Conservation (phyloP, 1,140 invertebrate genomes). For the Drosophila azteca region DNA sequence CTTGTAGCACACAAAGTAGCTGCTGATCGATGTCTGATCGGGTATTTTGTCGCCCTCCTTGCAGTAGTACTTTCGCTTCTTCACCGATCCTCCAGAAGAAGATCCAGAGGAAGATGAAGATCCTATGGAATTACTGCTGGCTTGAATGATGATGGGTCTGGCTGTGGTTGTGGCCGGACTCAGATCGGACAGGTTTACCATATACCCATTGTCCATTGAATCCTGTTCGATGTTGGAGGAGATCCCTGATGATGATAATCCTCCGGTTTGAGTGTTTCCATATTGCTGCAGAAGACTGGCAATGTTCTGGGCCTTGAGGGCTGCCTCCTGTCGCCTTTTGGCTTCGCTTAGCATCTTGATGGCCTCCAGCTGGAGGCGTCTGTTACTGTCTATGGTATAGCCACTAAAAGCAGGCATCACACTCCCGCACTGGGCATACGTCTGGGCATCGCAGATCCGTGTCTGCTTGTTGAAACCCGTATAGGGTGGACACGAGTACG, state of each 20-base stretch:
- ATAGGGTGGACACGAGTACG: constrained; percentile 84
- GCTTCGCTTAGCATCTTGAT: constrained; percentile 71
- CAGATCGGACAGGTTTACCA: constrained; percentile 52
- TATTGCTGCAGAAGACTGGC: constrained; percentile 74
- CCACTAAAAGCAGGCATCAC: constrained; percentile 41
- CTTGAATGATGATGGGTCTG: constrained; percentile 36
- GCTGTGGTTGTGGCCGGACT: constrained; percentile 33
- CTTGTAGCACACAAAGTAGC: constrained; percentile 83
- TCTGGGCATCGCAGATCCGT: constrained; percentile 83
- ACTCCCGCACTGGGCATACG: constrained; percentile 76
- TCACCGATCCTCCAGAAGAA: constrained; percentile 19
- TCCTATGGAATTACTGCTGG: constrained; percentile 15
- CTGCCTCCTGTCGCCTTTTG: constrained; percentile 67
- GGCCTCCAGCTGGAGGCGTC: constrained; percentile 68
- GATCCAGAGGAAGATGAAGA: constrained; percentile 3
- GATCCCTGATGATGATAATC: not conserved
- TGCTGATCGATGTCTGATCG: constrained; percentile 77
- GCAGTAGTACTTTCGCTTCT: constrained; percentile 80
- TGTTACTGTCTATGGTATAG: constrained; percentile 68
- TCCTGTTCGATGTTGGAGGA: constrained; percentile 58
- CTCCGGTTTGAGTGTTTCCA: constrained; percentile 21
- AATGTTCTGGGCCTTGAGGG: constrained; percentile 69
- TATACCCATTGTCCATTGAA: constrained; percentile 52
- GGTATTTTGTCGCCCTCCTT: constrained; percentile 81
- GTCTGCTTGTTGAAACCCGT: constrained; percentile 84